Evolutionary conservation across 2,888 invertebrate species (phyloP), one percentile per base, ranked within the genome.

Genomic region (Drosophila histrio): DNA sequence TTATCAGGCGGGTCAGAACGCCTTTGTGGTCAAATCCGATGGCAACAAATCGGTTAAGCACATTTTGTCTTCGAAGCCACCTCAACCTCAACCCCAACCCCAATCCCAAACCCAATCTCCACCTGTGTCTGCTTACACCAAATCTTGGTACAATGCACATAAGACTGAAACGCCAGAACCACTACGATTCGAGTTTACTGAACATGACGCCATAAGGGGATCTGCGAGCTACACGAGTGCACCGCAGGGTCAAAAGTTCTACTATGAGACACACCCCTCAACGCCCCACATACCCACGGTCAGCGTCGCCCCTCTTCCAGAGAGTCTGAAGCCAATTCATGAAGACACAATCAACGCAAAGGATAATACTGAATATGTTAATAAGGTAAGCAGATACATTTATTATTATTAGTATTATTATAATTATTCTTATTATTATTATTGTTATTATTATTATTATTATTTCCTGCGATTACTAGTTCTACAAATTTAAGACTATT

Each of bases 121-220:
- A 11, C 34, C 72, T 0, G 49, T 69, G 0, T 9, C 63, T 0
- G 24, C 59, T 0, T 89, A 88, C 49, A 63, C 70, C 1, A 72
- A 84, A 5, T 58, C 71, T 2, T 74, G 77, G 21, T 68, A 78
- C 6, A 82, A 65, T 15, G 52, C 69, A 1, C 70, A 69, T n/a
- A 72, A 72, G 7, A 73, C 75, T 11, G 83, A 77, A 15, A 89
- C 89, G 0, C 89, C 89, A 3, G 90, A 89, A 44, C 91, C 91
- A 0, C 47, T 89, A 28, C 82, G 90, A 39, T 90, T 91, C 36
- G 91, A 91, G 72, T 91, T 91, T 64, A 91, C 91, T 1, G 91
- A 91, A 65, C 87, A 88, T 15, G 91, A 91, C 74, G 91, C 91
- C 15, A 88, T 91, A 22, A 79, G 85, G 3, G 87, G 90, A 0